These are phyloP conservation scores for Drosophila oshimai DNA, from an alignment of 1,140 invertebrate genomes.

Conservation along the genomic window DNA sequence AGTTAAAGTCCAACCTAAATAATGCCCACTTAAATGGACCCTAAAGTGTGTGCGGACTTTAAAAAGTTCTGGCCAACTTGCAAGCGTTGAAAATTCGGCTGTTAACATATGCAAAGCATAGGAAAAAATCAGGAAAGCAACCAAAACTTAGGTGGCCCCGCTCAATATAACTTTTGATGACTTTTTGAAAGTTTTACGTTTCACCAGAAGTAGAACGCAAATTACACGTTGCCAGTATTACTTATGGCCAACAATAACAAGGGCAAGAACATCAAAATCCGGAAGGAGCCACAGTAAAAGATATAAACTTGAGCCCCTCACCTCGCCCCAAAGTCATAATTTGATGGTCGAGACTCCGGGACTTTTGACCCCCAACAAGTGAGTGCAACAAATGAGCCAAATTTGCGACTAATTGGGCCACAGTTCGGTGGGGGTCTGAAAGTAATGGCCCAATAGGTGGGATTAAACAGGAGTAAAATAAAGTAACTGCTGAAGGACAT, in stretches of 20 bases:
- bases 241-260: constrained; percentile 16
- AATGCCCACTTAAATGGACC: constrained; percentile 45
- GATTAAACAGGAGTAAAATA: not conserved
- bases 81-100: constrained; percentile 29
- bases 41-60: constrained; percentile 28
- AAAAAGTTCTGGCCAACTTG: constrained; percentile 37
- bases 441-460: constrained; percentile 1
- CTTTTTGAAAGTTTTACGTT: constrained; percentile 75
- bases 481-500: not conserved
- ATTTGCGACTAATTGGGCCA: constrained; percentile 24
- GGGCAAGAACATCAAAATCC: constrained; percentile 15
- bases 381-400: constrained; percentile 24
- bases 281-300: constrained; percentile 5
- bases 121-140: constrained; percentile 21
- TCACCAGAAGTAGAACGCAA: constrained; percentile 52
- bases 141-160: constrained; percentile 44
- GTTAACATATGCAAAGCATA: constrained; percentile 53
- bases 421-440: not conserved
- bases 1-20: constrained; percentile 43
- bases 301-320: not conserved
- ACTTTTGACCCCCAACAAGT: constrained; percentile 11
- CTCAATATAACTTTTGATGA: constrained; percentile 71
- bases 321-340: constrained; percentile 5
- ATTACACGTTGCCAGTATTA: constrained; percentile 43
- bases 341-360: constrained; percentile 23